These are phyloP conservation scores for Rotaria magnacalcarata DNA, from an alignment of 2,888 invertebrate species.

Conservation along the genomic window DNA sequence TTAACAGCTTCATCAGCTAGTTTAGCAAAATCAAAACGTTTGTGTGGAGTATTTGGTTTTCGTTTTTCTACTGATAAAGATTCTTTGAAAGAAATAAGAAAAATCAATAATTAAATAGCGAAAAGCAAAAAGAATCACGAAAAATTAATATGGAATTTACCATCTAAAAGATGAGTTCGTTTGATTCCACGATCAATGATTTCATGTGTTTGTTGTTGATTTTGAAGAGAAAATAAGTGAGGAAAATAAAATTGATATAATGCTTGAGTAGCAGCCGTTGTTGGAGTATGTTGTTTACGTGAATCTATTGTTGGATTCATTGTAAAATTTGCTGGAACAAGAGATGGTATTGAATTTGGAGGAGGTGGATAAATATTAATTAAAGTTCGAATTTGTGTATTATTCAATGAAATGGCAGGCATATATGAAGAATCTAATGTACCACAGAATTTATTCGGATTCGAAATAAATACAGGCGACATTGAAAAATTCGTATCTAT, in stretches of 20 bases:
- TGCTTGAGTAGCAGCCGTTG: not conserved
- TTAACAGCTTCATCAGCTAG: slow-evolving; percentile 16
- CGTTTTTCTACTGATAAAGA: not conserved
- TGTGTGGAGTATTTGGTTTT: not conserved
- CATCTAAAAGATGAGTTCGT: not conserved
- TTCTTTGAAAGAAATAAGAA: not conserved
- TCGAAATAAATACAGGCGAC: not conserved
- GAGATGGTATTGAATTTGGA: not conserved
- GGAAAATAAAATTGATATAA: slow-evolving; percentile 33
- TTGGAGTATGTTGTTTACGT: not conserved
- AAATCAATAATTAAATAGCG: not conserved
- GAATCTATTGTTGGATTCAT: not conserved
- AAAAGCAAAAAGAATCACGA: not conserved
- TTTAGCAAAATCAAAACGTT: slow-evolving; percentile 27
- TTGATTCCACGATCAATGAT: not conserved
- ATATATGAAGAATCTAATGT: not conserved
- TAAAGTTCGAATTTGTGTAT: slow-evolving; percentile 29
- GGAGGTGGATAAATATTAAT: slow-evolving; percentile 12
- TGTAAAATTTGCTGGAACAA: not conserved
- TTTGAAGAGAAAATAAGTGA: slow-evolving; percentile 20
- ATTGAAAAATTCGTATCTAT: not conserved
- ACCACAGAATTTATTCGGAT: not conserved
- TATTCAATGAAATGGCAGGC: not conserved
- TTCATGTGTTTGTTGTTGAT: not conserved
- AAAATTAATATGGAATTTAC: not conserved